Percentiles rank a stretch among this genome's conserved stretches.
These are phyloP conservation scores for Lindbergichthys nudifrons DNA, from an alignment of 2,797 vertebrate species.

Conservation along the genomic window DNA sequence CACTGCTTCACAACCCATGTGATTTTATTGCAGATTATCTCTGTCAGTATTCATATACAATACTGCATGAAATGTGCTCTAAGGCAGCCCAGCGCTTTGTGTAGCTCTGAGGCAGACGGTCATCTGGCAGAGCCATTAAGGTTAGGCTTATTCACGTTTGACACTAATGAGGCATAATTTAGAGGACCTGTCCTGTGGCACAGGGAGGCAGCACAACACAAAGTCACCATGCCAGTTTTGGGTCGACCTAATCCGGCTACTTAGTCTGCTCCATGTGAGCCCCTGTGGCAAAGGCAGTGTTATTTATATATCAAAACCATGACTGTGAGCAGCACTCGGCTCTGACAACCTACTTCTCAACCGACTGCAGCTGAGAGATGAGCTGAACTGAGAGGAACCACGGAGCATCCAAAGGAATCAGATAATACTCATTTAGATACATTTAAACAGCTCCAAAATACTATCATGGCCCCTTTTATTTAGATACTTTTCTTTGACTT, in stretches of 20 bases:
- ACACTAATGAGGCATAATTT: conserved; percentile 49
- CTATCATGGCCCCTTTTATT: not conserved
- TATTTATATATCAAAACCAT: conserved; percentile 65
- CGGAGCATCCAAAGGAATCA: conserved; percentile 9
- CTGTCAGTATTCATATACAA: conserved; percentile 32
- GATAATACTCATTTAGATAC: conserved; percentile 6
- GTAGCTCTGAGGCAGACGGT: conserved; percentile 18
- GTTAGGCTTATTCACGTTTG: conserved; percentile 43
- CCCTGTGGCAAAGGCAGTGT: conserved; percentile 57
- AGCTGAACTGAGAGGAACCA: conserved; percentile 29
- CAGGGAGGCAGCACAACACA: conserved; percentile 19
- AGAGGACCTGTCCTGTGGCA: conserved; percentile 39
- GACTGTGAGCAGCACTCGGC: conserved; percentile 63
- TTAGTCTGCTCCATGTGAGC: conserved; percentile 37
- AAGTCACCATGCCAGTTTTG: conserved; percentile 32
- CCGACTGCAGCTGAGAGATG: too few relatives aligned
- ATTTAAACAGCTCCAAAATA: conserved; percentile 10
- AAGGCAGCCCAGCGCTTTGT: not conserved
- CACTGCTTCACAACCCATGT: not conserved
- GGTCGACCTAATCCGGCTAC: conserved; percentile 29
- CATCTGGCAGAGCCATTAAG: conserved; percentile 46
- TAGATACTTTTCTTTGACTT: not conserved
- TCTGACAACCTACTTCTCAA: conserved; percentile 72
- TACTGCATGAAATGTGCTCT: conserved; percentile 22
- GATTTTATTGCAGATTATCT: not conserved